Base-by-base conservation (phyloP, 2,888 invertebrate species). In the Cryptophagus acutangulus region DNA sequence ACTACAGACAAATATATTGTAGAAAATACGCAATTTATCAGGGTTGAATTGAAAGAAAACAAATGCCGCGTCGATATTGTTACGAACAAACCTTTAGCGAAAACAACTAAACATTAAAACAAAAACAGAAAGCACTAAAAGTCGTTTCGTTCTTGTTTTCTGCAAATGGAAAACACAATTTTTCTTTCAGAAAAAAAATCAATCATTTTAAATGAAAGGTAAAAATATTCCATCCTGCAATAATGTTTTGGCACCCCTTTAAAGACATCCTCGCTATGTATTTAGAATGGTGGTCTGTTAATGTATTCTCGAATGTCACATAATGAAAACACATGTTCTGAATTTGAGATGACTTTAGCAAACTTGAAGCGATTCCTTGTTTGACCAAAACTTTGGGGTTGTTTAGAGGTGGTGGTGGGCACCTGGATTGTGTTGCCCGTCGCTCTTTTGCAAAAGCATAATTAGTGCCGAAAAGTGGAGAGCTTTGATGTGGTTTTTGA, bases 401-500 rank as follows among this genome's bases (percentile, higher is more conserved):
- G 9, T 29, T 29, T 8, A 8, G 8, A 15, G 31, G 3, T 12
- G 5, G 5, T 26, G n/a, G 3, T 4, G 26, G 26, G 12, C 20
- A 13, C 4, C 17, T 3, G 15, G 18, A 34, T 3, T 20, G 18
- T 15, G n/a, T n/a, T n/a, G n/a, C n/a, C n/a, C n/a, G n/a, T n/a
- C n/a, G n/a, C n/a, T n/a, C n/a, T 10, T 10, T 17, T 42, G 38
- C 38, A 38, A 41, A 34, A 39, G 36, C 35, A 31, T 43, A 38
- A 43, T 43, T 39, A 39, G 41, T 41, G 33, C 36, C 33, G 30
- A 33, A 33, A 31, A 31, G 20, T 36, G 16, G 29, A 35, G 9
- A 13, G 45, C 51, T 51, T 51, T 51, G 51, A 48, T 46, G 51
- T 45, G 44, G 38, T 40, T 38, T 49, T 47, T 43, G 43, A 49